Evolutionary conservation across 2,113 vertebrate species (phyloP).

Genomic region (Thomomys bottae): DNA sequence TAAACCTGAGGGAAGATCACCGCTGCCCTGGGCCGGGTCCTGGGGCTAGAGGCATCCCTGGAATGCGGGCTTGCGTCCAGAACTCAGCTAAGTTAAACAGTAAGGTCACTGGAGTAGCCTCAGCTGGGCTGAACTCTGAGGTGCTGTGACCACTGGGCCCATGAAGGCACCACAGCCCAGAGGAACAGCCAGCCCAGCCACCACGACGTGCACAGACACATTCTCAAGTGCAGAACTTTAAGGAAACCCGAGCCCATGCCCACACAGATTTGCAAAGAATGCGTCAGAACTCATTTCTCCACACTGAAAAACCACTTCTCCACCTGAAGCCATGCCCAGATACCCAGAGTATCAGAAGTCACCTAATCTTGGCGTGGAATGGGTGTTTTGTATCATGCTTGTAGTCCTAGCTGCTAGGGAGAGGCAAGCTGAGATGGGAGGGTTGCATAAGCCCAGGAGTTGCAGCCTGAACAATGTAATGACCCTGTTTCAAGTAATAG

Average conservation of each 20-base stretch:
- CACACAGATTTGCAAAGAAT: neutral
- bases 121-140: too few relatives aligned
- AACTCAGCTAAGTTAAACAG: neutral
- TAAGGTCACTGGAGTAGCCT: neutral
- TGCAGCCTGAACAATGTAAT: too few relatives aligned
- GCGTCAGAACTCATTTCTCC: neutral
- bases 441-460: too few relatives aligned
- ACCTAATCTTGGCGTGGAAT: neutral
- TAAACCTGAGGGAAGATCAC: accelerated
- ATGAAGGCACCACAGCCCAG: accelerated
- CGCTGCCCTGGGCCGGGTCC: neutral
- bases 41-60: neutral
- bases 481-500: too few relatives aligned
- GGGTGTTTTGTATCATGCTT: neutral
- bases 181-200: neutral
- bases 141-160: neutral
- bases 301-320: neutral
- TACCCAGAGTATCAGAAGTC: neutral
- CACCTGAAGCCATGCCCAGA: neutral
- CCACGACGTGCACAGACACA: neutral
- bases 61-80: neutral
- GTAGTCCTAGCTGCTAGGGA: too few relatives aligned
- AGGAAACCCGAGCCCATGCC: neutral
- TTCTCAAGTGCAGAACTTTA: neutral
- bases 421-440: too few relatives aligned